These are phyloP conservation scores for Alloplasta piceator DNA, from an alignment of 2,888 invertebrate genomes.

Conservation along the genomic window DNA sequence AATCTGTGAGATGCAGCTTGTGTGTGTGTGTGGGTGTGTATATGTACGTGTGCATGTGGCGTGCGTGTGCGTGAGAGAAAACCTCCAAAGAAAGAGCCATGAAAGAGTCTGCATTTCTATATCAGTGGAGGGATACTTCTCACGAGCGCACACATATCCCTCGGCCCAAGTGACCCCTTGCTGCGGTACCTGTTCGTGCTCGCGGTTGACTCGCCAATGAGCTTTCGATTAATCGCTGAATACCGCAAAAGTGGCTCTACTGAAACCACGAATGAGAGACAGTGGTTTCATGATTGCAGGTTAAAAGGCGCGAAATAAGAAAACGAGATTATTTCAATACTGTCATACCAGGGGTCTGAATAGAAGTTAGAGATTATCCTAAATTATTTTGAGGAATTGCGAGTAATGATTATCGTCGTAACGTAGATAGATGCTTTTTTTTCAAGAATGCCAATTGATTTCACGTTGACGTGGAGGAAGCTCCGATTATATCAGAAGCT, in stretches of 20 bases:
- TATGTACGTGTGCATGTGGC: too few relatives aligned
- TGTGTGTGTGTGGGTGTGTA: too few relatives aligned
- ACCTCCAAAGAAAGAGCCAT: too few relatives aligned
- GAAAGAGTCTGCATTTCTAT: conserved; percentile 27
- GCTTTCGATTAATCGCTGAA: conserved; percentile 49
- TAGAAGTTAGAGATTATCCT: too few relatives aligned
- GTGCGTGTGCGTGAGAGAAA: too few relatives aligned
- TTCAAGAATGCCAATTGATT: too few relatives aligned
- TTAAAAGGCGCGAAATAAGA: background rate
- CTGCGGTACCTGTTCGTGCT: conserved; percentile 13
- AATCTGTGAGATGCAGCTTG: conserved; percentile 7
- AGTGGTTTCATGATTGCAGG: background rate
- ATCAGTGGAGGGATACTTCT: conserved; percentile 13
- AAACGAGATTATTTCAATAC: background rate
- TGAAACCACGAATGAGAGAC: background rate
- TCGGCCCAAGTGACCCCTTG: conserved; percentile 27
- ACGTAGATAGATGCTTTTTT: too few relatives aligned
- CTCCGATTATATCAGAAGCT: too few relatives aligned
- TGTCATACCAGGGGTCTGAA: too few relatives aligned
- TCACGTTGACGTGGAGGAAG: too few relatives aligned
- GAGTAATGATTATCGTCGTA: too few relatives aligned
- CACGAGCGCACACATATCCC: conserved; percentile 28
- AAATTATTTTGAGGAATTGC: too few relatives aligned
- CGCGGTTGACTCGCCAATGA: conserved; percentile 1
- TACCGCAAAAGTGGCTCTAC: background rate